phyloP scores from a whole-genome alignment of 2,797 vertebrate species.

The Poeciliopsis turneri region DNA sequence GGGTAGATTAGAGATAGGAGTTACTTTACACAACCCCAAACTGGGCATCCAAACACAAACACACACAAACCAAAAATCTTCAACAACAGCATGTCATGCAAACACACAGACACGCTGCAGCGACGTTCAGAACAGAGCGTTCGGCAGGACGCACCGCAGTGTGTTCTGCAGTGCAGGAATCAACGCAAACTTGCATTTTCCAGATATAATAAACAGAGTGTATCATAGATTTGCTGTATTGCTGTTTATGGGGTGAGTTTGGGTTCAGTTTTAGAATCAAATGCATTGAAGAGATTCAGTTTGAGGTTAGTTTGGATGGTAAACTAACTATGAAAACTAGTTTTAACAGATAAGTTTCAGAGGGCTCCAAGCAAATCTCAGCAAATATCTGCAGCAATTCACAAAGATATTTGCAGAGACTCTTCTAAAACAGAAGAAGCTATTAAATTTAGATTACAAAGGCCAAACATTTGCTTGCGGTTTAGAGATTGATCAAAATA shows the following conservation, averaged over 20 bases:
- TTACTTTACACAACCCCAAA: conserved; percentile 86
- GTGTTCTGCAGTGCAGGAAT: conserved; percentile 46
- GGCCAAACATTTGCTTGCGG: conserved; percentile 34
- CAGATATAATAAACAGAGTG: conserved; percentile 51
- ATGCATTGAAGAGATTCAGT: conserved; percentile 13
- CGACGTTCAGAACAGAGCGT: conserved; percentile 61
- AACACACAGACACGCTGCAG: conserved; percentile 51
- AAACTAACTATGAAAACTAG: conserved; percentile 3
- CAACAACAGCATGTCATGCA: conserved; percentile 74
- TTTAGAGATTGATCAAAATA: conserved; percentile 32
- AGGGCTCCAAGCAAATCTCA: conserved; percentile 21
- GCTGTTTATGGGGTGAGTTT: conserved; percentile 55
- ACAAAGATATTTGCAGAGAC: conserved; percentile 33
- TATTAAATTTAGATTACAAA: too few species aligned
- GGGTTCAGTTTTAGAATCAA: background rate
- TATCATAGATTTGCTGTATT: conserved; percentile 80
- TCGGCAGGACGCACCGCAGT: conserved; percentile 63
- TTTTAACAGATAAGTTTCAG: conserved; percentile 25
- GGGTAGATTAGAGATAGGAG: conserved; percentile 94
- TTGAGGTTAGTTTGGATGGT: conserved; percentile 11
- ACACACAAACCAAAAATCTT: conserved; percentile 33
- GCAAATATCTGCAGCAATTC: conserved; percentile 38
- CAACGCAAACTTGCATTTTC: conserved; percentile 46
- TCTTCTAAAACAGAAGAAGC: conserved; percentile 18
- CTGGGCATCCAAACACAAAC: conserved; percentile 59